Evolutionary conservation across 92 coral and sea anemone species (phyloP).

Genomic region (Palythoa caribaeorum): DNA sequence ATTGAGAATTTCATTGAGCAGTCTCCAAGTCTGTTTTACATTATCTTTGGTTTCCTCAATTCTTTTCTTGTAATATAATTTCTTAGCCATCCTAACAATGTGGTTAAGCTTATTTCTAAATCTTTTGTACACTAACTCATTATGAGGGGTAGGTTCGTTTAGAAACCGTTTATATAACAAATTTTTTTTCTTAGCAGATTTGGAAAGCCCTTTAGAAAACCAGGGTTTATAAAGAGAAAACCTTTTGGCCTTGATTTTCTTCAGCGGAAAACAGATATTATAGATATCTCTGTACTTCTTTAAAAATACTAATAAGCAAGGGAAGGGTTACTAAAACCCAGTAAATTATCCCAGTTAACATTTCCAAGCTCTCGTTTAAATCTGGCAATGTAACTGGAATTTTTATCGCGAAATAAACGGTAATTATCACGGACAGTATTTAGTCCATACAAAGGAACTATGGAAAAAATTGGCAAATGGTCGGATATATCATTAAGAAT

Average conservation of each 20-base stretch:
- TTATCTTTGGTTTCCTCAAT: no score
- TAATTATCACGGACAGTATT: background rate
- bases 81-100: no score
- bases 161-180: no score
- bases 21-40: no score
- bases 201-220: constrained; percentile 1
- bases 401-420: constrained; percentile 2
- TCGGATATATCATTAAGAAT: background rate
- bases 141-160: no score
- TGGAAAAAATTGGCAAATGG: constrained; percentile 9
- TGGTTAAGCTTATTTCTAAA: no score
- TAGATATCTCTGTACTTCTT: background rate
- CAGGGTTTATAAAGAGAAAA: background rate
- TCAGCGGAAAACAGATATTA: background rate
- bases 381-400: background rate
- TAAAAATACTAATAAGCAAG: background rate
- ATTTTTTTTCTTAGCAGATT: background rate
- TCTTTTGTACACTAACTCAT: no score
- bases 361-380: background rate
- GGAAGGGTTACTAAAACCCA: background rate
- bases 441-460: background rate
- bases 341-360: background rate
- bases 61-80: no score
- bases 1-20: no score
- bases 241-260: constrained; percentile 7